Conservation (phyloP, 2,888 invertebrate genomes). For the Orthosia incerta region DNA sequence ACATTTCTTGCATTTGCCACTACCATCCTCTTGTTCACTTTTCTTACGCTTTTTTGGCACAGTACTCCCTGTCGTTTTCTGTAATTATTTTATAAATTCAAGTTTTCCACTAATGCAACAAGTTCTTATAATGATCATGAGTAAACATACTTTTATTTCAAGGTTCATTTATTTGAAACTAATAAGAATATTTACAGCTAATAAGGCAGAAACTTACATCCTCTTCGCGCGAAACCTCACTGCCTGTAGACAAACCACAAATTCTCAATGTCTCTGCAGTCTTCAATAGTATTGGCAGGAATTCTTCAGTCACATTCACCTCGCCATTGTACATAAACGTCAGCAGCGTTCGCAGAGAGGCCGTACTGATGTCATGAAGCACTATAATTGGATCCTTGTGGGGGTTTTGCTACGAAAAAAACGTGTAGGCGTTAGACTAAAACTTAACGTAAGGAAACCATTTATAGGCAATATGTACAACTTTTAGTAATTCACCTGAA, state of each 20-base stretch:
- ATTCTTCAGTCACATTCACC: constrained; percentile 93
- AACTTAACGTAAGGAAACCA: constrained; percentile 50
- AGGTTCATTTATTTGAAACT: background rate
- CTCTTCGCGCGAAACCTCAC: constrained; percentile 83
- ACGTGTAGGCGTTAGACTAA: constrained; percentile 82
- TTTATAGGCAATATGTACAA: constrained; percentile 29
- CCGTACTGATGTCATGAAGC: constrained; percentile 93
- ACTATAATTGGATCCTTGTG: constrained; percentile 94
- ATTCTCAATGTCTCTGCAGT: constrained; percentile 93
- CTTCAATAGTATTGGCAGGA: constrained; percentile 92
- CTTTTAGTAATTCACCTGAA: constrained; percentile 86
- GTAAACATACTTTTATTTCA: background rate
- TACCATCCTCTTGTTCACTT: constrained; percentile 83
- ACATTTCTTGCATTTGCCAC: constrained; percentile 78
- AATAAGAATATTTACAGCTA: background rate
- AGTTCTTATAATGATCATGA: background rate
- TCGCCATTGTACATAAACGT: constrained; percentile 94
- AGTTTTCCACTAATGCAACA: too few species aligned
- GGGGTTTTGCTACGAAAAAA: constrained; percentile 92
- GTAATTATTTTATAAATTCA: constrained; percentile 56
- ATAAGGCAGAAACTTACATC: constrained; percentile 73
- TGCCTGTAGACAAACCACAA: constrained; percentile 92
- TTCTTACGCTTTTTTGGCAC: constrained; percentile 86
- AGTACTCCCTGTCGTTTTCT: constrained; percentile 76
- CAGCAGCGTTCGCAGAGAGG: constrained; percentile 92